Evolutionary conservation across 1,140 invertebrate genomes (phyloP).

Genomic region (Calosoma granatense): DNA sequence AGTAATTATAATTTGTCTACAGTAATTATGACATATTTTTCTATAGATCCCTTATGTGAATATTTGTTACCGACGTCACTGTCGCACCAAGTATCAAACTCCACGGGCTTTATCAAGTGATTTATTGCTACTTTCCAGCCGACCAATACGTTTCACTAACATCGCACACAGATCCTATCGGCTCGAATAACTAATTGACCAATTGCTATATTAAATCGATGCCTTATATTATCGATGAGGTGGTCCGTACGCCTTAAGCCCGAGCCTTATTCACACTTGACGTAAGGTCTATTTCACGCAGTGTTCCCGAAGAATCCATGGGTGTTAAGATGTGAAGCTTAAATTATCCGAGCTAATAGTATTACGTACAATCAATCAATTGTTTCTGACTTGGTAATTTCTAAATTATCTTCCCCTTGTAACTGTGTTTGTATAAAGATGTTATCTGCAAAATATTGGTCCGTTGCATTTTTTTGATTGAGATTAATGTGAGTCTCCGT

Average conservation of each 20-base stretch:
- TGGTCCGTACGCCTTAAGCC: neutral
- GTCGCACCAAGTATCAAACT: neutral
- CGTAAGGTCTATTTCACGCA: neutral
- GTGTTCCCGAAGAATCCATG: neutral
- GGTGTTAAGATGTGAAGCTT: constrained; percentile 7
- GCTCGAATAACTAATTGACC: neutral
- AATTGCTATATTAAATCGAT: constrained; percentile 3
- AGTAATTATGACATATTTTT: no score
- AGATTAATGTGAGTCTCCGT: neutral
- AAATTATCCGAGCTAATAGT: constrained; percentile 7
- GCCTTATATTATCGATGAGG: constrained; percentile 4
- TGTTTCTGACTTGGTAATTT: constrained; percentile 7
- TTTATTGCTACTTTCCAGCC: neutral
- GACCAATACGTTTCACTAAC: neutral
- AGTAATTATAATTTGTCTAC: no score
- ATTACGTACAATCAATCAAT: constrained; percentile 3
- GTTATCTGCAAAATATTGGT: constrained; percentile 8
- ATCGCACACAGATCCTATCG: neutral
- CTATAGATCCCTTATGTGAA: no score
- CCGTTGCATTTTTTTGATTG: constrained; percentile 3
- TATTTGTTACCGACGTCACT: no score
- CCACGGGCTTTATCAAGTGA: constrained; percentile 1
- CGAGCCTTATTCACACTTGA: neutral
- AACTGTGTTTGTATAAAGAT: constrained; percentile 5
- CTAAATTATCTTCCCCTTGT: neutral